These are phyloP conservation scores for Butorides virescens DNA, from an alignment of 2,113 vertebrate genomes.

Conservation along the genomic window DNA sequence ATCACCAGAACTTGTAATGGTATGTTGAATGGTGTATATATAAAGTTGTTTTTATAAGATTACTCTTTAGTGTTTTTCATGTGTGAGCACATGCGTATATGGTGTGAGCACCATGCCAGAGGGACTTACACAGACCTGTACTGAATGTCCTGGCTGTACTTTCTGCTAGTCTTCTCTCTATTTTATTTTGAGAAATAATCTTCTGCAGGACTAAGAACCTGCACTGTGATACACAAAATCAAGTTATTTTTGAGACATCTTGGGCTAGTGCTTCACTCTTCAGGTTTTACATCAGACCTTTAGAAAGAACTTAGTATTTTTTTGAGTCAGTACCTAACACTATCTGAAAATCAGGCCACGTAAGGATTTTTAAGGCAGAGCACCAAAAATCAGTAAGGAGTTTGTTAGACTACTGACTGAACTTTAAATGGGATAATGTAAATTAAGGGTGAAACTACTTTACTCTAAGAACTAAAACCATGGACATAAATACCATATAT, in stretches of 20 bases:
- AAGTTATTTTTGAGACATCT: background rate
- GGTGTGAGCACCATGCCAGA: background rate
- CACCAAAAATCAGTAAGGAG: background rate
- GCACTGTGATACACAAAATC: background rate
- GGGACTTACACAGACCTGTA: background rate
- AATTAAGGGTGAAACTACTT: background rate
- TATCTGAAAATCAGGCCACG: background rate
- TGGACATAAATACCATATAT: background rate
- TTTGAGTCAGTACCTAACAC: background rate
- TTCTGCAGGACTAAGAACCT: background rate
- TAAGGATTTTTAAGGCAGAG: background rate
- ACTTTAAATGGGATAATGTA: background rate
- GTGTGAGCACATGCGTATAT: background rate
- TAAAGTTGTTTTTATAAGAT: background rate
- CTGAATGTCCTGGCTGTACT: background rate
- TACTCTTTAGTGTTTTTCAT: background rate
- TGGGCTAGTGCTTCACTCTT: background rate
- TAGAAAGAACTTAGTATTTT: background rate
- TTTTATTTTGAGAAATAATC: background rate
- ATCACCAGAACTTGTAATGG: slow-evolving; percentile 87
- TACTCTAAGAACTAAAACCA: background rate
- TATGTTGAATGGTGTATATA: slow-evolving; percentile 63
- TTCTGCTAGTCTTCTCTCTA: background rate
- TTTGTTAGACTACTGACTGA: background rate
- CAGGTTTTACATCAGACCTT: background rate